Percentiles rank a stretch among this genome's conserved stretches.
Evolutionary conservation across 2,888 invertebrate species (phyloP).

Genomic region (Eupithecia insigniata): DNA sequence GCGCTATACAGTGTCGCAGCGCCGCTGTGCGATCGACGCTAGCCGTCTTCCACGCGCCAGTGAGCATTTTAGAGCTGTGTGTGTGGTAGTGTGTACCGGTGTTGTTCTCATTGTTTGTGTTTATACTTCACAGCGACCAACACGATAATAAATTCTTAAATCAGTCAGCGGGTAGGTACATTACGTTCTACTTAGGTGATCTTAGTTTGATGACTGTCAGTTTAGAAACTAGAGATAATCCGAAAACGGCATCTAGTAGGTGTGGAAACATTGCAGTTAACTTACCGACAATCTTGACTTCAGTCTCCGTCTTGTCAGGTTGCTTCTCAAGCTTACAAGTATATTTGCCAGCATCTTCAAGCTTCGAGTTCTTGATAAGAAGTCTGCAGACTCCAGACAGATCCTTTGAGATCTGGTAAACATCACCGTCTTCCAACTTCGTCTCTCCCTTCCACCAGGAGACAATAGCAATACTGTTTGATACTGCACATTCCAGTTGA

Average conservation of each 20-base stretch:
- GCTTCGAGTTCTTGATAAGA: slow-evolving; percentile 90
- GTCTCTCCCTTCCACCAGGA: slow-evolving; percentile 94
- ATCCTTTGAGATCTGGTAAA: slow-evolving; percentile 95
- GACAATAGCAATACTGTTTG: slow-evolving; percentile 96
- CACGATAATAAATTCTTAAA: neutral
- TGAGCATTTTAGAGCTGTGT: no score
- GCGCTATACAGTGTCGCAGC: no score
- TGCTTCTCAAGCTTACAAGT: slow-evolving; percentile 95
- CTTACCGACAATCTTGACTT: slow-evolving; percentile 90
- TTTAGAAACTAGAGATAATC: neutral
- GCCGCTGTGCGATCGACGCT: no score
- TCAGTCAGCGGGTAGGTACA: neutral
- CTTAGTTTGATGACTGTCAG: neutral
- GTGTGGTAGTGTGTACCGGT: no score
- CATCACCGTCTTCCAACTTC: slow-evolving; percentile 92
- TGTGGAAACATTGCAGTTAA: slow-evolving; percentile 30
- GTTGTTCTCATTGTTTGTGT: no score
- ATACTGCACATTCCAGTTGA: slow-evolving; percentile 96
- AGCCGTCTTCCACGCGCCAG: no score
- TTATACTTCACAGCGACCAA: no score
- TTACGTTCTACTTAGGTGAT: neutral
- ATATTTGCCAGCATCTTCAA: slow-evolving; percentile 95
- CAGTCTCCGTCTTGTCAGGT: slow-evolving; percentile 92
- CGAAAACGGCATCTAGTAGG: neutral
- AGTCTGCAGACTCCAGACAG: slow-evolving; percentile 95